Conservation (phyloP, 2,113 vertebrate species). For the Pedionomus torquatus region DNA sequence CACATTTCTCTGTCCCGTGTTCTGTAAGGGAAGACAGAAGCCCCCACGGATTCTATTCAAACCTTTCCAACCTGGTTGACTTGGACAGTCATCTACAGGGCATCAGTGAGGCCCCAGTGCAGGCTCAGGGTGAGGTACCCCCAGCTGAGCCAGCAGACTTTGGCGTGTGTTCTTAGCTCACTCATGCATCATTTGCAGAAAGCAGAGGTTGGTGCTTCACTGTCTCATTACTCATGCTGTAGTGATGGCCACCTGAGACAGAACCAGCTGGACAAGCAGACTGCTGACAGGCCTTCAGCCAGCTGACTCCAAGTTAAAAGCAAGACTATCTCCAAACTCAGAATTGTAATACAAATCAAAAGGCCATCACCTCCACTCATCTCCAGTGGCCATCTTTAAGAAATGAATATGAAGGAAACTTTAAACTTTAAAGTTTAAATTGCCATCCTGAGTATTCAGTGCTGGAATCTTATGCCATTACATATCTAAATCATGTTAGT, state of each 20-base stretch:
- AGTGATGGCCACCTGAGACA: background rate
- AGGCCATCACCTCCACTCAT: background rate
- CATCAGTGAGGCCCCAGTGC: rapidly evolving
- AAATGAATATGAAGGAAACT: background rate
- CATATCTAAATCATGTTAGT: background rate
- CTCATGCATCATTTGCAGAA: background rate
- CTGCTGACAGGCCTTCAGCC: background rate
- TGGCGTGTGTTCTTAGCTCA: background rate
- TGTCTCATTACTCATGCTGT: background rate
- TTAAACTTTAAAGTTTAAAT: background rate
- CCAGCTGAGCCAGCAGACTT: background rate
- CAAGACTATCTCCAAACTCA: background rate
- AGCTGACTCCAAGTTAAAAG: background rate
- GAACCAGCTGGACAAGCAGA: background rate
- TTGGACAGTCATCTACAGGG: background rate
- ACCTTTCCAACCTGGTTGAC: background rate
- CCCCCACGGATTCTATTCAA: background rate
- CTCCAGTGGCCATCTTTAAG: background rate
- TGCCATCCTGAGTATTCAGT: background rate
- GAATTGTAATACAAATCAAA: background rate
- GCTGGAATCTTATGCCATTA: background rate
- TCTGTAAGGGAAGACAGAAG: background rate
- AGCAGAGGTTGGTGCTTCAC: background rate
- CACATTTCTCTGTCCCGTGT: background rate
- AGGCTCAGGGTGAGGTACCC: rapidly evolving